These are phyloP conservation scores for Schrankia costaestrigalis DNA, from an alignment of 2,888 invertebrate genomes.

Conservation along the genomic window DNA sequence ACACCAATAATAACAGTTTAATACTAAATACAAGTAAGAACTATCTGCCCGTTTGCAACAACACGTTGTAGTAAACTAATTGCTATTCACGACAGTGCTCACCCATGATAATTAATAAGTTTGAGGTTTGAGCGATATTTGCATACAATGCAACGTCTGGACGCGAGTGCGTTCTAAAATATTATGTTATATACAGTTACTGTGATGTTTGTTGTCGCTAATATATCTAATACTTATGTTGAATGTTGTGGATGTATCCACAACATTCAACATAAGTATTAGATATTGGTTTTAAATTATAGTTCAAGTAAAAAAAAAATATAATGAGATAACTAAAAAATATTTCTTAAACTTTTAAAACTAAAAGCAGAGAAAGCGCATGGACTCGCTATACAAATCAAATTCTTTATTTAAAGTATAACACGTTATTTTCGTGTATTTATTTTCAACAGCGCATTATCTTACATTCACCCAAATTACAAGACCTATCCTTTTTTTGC, in stretches of 20 bases:
- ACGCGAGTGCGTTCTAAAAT: slow-evolving; percentile 56
- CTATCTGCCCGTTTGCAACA: slow-evolving; percentile 33
- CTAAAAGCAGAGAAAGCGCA: too few species aligned
- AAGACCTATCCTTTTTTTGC: too few species aligned
- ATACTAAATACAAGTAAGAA: slow-evolving; percentile 2
- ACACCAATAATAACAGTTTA: not conserved
- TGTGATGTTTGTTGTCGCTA: slow-evolving; percentile 13
- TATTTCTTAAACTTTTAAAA: too few species aligned
- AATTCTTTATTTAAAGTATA: too few species aligned
- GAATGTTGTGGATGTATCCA: not conserved
- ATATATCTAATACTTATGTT: slow-evolving; percentile 10
- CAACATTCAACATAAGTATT: too few species aligned
- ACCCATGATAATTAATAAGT: slow-evolving; percentile 76
- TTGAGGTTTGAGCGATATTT: slow-evolving; percentile 64
- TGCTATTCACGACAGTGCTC: slow-evolving; percentile 60
- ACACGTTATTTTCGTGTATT: too few species aligned
- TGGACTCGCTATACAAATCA: too few species aligned
- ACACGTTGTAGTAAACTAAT: slow-evolving; percentile 49
- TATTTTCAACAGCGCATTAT: too few species aligned
- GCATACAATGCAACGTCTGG: slow-evolving; percentile 66
- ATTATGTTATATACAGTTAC: slow-evolving; percentile 22
- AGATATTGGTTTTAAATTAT: too few species aligned
- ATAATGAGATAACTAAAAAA: too few species aligned
- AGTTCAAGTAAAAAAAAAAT: too few species aligned
- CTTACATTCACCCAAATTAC: too few species aligned